Evolutionary conservation across 2,113 vertebrate genomes (phyloP).

Genomic region (Thamnaconus septentrionalis): DNA sequence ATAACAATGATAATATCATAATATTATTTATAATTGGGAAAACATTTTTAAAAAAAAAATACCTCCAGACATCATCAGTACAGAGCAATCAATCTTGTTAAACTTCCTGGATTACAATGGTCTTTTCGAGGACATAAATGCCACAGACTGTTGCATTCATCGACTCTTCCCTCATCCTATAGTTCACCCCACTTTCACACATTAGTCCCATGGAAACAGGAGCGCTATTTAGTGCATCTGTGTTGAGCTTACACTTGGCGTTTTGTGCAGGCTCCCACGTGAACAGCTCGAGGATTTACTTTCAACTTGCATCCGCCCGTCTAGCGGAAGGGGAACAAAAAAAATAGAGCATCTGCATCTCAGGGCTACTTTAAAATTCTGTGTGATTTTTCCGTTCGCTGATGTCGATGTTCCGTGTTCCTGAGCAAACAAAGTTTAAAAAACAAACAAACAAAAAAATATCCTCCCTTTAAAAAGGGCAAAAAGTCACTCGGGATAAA

Average conservation of each 20-base stretch:
- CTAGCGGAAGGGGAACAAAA: constrained; percentile 7
- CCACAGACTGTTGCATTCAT: constrained; percentile 12
- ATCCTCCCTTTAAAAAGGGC: constrained; percentile 8
- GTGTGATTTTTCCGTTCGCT: constrained; percentile 32
- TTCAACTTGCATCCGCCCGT: constrained; percentile 13
- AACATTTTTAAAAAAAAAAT: constrained; percentile 47
- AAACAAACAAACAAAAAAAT: constrained; percentile 3
- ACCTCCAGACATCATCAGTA: constrained; percentile 40
- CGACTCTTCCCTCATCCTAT: constrained; percentile 13
- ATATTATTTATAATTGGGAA: constrained; percentile 2
- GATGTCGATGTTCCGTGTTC: constrained; percentile 22
- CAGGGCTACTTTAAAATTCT: constrained; percentile 40
- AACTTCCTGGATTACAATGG: constrained; percentile 10
- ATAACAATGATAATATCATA: too few species aligned
- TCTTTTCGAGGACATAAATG: neutral
- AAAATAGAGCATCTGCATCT: constrained; percentile 12
- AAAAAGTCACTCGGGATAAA: constrained; percentile 16
- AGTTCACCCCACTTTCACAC: too few species aligned
- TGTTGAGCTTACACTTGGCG: too few species aligned
- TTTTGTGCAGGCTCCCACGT: constrained; percentile 18
- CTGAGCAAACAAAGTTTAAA: constrained; percentile 27
- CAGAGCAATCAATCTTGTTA: constrained; percentile 32
- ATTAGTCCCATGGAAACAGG: too few species aligned
- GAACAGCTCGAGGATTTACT: constrained; percentile 9
- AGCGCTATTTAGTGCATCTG: too few species aligned